Evolutionary conservation across 2,113 vertebrate genomes (phyloP).

Genomic region (Lepus americanus): DNA sequence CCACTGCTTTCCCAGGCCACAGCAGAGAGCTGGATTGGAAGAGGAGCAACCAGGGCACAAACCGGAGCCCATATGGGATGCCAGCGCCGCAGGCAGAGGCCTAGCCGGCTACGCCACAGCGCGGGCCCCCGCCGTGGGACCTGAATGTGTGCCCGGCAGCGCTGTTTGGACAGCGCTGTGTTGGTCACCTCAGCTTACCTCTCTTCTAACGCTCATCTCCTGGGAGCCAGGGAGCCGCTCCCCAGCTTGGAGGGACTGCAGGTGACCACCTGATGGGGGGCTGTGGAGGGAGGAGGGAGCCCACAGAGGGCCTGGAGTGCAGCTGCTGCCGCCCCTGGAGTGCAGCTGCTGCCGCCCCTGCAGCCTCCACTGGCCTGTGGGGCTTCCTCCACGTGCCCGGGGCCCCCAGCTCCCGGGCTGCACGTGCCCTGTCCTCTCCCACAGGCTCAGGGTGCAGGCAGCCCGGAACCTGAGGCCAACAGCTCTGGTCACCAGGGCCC

Average conservation of each 20-base stretch:
- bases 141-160: background rate
- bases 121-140: too few species aligned
- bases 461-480: background rate
- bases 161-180: background rate
- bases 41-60: too few species aligned
- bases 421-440: background rate
- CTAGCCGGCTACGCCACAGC: too few species aligned
- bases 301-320: too few species aligned
- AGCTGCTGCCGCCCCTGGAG: too few species aligned
- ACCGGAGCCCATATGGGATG: too few species aligned
- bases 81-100: too few species aligned
- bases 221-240: background rate
- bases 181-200: background rate
- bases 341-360: background rate
- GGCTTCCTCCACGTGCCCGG: background rate
- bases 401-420: background rate
- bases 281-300: too few species aligned
- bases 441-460: background rate
- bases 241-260: background rate
- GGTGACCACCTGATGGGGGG: background rate
- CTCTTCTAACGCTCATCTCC: background rate
- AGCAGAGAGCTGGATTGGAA: too few species aligned
- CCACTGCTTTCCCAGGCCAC: too few species aligned
- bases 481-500: background rate
- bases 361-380: background rate